Evolutionary conservation across 1,140 invertebrate species (phyloP), one percentile per base, ranked within the genome.

Genomic region (Daktulosphaira vitifoliae): DNA sequence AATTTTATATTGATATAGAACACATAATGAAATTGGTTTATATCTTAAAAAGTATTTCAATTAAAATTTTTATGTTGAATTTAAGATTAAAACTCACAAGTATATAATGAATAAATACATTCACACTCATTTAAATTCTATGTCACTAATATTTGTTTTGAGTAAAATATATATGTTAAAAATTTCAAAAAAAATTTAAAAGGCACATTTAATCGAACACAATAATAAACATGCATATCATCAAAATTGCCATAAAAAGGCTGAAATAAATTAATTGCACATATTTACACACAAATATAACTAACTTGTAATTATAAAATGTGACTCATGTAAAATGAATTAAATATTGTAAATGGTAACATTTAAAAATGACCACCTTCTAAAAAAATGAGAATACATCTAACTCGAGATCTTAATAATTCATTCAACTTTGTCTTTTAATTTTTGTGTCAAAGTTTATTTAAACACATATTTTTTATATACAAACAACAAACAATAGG

Each of bases 361-460:
- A n/a, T n/a, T n/a, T n/a, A n/a, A n/a, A n/a, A n/a, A n/a, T n/a
- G n/a, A n/a, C n/a, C n/a, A n/a, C n/a, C n/a, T n/a, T n/a, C n/a
- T n/a, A n/a, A n/a, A n/a, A n/a, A n/a, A n/a, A n/a, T n/a, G n/a
- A n/a, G n/a, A n/a, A 62, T 62, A 62, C 56, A 62, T 62, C 56
- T 62, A 62, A 48, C 56, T 46, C 56, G 56, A 62, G 56, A 62
- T 62, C 56, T 62, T 62, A 46, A 29, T 46, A 62, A 46, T 62
- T 62, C 44, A 62, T 46, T 62, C 39, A 62, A 62, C 56, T 46
- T 62, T 62, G 56, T 62, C 56, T 62, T 62, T 62, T 62, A 62
- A 62, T 62, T 62, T 8, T 62, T 29, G 16, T 33, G 16, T 59
- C 38, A 54, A 42, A 23, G 23, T 7, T 18, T 46, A 44, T 46